Conservation (phyloP, 2,888 invertebrate species). For the Halictus quadricinctus region DNA sequence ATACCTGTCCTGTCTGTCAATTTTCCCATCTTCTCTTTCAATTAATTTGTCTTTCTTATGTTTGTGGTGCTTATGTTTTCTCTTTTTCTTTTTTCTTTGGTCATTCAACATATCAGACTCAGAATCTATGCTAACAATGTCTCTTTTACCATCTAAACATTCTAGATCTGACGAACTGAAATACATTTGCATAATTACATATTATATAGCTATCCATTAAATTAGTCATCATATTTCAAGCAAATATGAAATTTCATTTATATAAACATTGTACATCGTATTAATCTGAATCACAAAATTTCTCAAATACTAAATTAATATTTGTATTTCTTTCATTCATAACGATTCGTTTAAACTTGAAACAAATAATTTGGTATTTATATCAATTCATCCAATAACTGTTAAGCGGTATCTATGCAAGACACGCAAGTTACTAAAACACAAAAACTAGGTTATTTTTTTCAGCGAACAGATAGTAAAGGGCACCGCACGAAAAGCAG, state of each 20-base stretch:
- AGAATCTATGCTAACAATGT: conserved; percentile 72
- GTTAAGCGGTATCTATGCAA: conserved; percentile 13
- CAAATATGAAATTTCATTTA: not conserved
- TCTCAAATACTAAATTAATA: not conserved
- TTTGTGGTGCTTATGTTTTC: conserved; percentile 81
- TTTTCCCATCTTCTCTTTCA: conserved; percentile 74
- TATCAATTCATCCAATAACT: not conserved
- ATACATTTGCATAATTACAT: conserved; percentile 31
- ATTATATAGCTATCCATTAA: not conserved
- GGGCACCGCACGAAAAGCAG: not conserved
- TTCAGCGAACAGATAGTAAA: not conserved
- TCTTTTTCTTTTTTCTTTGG: conserved; percentile 79
- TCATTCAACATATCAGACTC: conserved; percentile 75
- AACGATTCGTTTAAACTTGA: not conserved
- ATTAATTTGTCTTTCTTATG: conserved; percentile 80
- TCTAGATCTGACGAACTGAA: conserved; percentile 79
- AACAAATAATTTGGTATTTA: not conserved
- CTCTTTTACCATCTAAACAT: conserved; percentile 73
- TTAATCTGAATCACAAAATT: not conserved
- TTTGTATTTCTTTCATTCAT: not conserved
- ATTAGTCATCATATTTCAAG: not conserved
- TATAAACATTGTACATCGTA: not conserved
- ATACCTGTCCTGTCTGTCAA: conserved; percentile 75
- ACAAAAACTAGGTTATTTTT: conserved; percentile 54
- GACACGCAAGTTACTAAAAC: not conserved